Conservation (phyloP, 2,797 vertebrate genomes). For the Macropodus opercularis region DNA sequence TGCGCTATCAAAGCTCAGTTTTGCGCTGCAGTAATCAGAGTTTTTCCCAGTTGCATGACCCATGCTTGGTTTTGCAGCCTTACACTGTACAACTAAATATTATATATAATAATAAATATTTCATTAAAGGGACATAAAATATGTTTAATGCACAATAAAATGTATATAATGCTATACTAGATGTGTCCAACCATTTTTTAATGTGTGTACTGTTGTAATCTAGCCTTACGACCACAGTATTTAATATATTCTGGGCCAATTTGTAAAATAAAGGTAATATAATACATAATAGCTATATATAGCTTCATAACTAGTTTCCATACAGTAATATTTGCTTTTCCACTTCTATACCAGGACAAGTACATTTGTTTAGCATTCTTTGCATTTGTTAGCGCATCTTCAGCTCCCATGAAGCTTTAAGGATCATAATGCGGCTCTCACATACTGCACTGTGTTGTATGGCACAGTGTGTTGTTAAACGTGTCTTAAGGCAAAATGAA, state of each 20-base stretch:
- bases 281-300: too few relatives aligned
- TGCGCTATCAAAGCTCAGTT: background rate
- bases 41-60: background rate
- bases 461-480: background rate
- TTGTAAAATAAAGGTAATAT: background rate
- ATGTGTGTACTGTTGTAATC: background rate
- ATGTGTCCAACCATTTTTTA: too few relatives aligned
- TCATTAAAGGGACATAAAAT: background rate
- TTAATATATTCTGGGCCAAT: background rate
- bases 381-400: too few relatives aligned
- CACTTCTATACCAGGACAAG: background rate
- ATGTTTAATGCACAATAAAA: too few relatives aligned
- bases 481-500: background rate
- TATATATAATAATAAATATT: too few relatives aligned
- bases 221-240: background rate
- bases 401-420: too few relatives aligned
- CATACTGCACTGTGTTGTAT: too few relatives aligned
- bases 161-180: too few relatives aligned
- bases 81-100: background rate
- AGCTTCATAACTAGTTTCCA: too few relatives aligned
- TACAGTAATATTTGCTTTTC: background rate
- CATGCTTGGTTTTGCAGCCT: background rate
- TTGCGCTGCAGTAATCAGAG: conserved; percentile 28
- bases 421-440: background rate
- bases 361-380: background rate